These are phyloP conservation scores for Dicyrtomina minuta DNA, from an alignment of 2,888 invertebrate genomes.

Conservation along the genomic window DNA sequence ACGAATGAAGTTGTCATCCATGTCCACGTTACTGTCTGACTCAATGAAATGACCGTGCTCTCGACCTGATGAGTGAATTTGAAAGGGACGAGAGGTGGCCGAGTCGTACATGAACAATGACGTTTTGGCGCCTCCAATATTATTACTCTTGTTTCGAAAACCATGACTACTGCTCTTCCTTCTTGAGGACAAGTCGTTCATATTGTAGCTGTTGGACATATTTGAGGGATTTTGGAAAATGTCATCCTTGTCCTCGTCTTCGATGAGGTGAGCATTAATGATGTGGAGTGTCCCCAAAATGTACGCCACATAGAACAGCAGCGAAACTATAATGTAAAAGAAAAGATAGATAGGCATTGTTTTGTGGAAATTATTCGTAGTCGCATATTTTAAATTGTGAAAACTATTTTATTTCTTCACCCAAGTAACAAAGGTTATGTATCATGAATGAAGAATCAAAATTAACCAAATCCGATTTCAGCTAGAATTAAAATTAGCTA, in stretches of 20 bases:
- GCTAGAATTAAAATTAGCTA: too few relatives aligned
- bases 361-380: too few relatives aligned
- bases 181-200: too few relatives aligned
- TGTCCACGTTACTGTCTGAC: constrained; percentile 17
- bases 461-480: too few relatives aligned
- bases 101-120: not conserved
- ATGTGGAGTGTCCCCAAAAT: constrained; percentile 29
- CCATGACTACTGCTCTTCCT: not conserved
- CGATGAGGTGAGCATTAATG: constrained; percentile 2
- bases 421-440: too few relatives aligned
- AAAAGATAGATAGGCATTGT: too few relatives aligned
- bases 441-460: too few relatives aligned
- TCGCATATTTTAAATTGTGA: too few relatives aligned
- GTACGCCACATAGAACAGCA: constrained; percentile 26
- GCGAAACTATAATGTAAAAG: constrained; percentile 5
- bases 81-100: not conserved
- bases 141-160: constrained; percentile 1
- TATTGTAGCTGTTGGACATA: too few relatives aligned
- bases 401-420: too few relatives aligned
- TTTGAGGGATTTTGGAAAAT: too few relatives aligned
- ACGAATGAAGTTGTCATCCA: constrained; percentile 25
- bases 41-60: not conserved
- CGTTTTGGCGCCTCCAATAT: not conserved
- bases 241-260: not conserved
- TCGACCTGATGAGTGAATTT: not conserved